A percentile compares a stretch with the other conserved stretches of the same genome.
phyloP scores from a whole-genome alignment of 2,888 invertebrate genomes.

The Odontocerum albicorne region DNA sequence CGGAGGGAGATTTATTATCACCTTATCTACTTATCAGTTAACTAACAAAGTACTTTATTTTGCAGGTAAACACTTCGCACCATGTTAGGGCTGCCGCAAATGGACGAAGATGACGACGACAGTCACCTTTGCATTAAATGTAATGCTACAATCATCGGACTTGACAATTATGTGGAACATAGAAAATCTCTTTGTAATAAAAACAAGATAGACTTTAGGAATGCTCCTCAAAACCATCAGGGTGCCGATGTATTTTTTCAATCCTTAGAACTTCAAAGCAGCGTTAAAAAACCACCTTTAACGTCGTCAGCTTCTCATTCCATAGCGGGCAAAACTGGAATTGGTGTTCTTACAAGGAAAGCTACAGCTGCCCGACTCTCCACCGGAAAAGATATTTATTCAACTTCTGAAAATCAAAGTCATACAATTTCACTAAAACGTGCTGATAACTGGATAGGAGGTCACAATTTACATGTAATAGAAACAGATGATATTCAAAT shows the following conservation, averaged over 20 bases:
- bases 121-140: slow-evolving; percentile 88
- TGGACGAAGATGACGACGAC: slow-evolving; percentile 74
- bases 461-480: slow-evolving; percentile 58
- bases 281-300: slow-evolving; percentile 61
- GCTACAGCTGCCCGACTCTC: slow-evolving; percentile 47
- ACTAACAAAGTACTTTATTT: slow-evolving; percentile 31
- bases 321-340: slow-evolving; percentile 41
- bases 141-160: slow-evolving; percentile 76
- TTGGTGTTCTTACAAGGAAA: slow-evolving; percentile 50
- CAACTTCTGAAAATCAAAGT: not conserved
- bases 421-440: slow-evolving; percentile 42
- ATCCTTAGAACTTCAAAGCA: slow-evolving; percentile 77
- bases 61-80: slow-evolving; percentile 29
- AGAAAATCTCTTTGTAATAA: slow-evolving; percentile 71
- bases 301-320: slow-evolving; percentile 53
- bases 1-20: slow-evolving; percentile 37
- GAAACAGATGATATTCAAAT: slow-evolving; percentile 61
- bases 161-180: slow-evolving; percentile 86
- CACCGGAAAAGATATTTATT: slow-evolving; percentile 13
- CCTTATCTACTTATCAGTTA: slow-evolving; percentile 36
- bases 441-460: slow-evolving; percentile 65
- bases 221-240: slow-evolving; percentile 59
- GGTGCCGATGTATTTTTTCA: slow-evolving; percentile 88
- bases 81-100: slow-evolving; percentile 54
- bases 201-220: slow-evolving; percentile 41